Evolutionary conservation across 2,888 invertebrate genomes (phyloP), one percentile per base, ranked within the genome.

Genomic region (Geotrupes spiniger): DNA sequence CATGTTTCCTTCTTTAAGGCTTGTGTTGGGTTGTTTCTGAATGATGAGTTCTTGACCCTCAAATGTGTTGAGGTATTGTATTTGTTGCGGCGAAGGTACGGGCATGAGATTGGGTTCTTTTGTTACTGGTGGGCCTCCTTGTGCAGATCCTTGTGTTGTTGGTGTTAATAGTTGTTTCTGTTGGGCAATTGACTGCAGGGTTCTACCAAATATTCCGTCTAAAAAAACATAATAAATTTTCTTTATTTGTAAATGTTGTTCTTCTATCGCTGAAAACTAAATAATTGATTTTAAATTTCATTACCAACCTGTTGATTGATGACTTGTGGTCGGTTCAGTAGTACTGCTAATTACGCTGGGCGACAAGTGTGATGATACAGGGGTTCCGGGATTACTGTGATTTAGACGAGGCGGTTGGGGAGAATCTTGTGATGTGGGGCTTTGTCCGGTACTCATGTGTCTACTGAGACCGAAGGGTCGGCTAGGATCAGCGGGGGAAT

Each of bases 11-110:
- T 88, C 89, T 72, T 89, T 88, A 53, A 90, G 75, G 73, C 91
- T 91, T 29, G 91, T 90, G 71, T 95, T 95, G 39, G 93, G 90
- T 75, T 95, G 94, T 73, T 94, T 94, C 71, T 94, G 94, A 76
- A 95, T 95, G 62, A 93, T 94, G 68, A 95, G 77, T 76, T 95
- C 95, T 80, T 95, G 94, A 54, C 93, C 93, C 80, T 95, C 94
- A 73, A 95, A 94, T 63, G 92, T 89, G 78, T 92, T 93, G 68
- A 94, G 83, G 78, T 94, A 95, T 62, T 92, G 92, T 70, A 95
- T 93, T 80, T 93, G 94, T 76, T 94, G 93, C 48, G 95, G 95
- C 57, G 94, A 94, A 58, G 95, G 94, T 64, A 95, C 94, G 55
- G 94, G 94, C 89, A 94, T 91, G 68, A 94, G 79, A 74, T 92